A percentile compares a stretch with the other conserved stretches of the same genome.
These are phyloP conservation scores for Drosophila stalkeri DNA, from an alignment of 2,888 invertebrate species.

Conservation along the genomic window DNA sequence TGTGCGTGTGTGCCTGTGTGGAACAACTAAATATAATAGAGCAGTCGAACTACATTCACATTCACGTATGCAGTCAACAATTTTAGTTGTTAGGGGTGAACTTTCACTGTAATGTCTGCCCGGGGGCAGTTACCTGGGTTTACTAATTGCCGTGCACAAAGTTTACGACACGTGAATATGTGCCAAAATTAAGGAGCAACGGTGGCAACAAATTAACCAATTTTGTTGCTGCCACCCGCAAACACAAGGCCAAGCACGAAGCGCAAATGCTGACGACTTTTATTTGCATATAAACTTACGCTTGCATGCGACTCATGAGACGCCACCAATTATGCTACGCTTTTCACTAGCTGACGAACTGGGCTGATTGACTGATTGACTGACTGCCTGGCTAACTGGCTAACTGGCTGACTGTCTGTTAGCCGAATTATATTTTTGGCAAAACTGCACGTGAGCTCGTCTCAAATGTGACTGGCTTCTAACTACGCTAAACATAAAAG, in stretches of 20 bases:
- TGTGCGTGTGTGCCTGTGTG: background rate
- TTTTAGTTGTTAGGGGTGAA: constrained; percentile 31
- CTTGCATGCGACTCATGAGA: constrained; percentile 80
- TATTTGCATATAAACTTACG: constrained; percentile 75
- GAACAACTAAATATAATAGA: background rate
- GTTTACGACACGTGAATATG: constrained; percentile 56
- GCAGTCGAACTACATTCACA: constrained; percentile 1
- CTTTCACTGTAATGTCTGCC: constrained; percentile 39
- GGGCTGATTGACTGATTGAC: constrained; percentile 8
- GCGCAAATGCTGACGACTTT: constrained; percentile 6
- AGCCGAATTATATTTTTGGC: constrained; percentile 37
- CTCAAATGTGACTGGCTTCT: constrained; percentile 68
- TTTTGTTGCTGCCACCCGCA: constrained; percentile 52
- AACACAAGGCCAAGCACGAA: constrained; percentile 49
- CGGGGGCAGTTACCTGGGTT: constrained; percentile 47
- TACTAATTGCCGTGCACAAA: constrained; percentile 65
- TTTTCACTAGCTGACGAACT: constrained; percentile 9
- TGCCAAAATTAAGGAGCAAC: constrained; percentile 48
- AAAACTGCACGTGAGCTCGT: constrained; percentile 75
- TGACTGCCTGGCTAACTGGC: constrained; percentile 9
- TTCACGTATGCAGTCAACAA: constrained; percentile 7
- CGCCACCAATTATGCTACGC: constrained; percentile 69
- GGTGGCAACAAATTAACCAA: constrained; percentile 71
- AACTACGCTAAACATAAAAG: constrained; percentile 64
- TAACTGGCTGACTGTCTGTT: constrained; percentile 5